Evolutionary conservation across 1,140 invertebrate species (phyloP).

Genomic region (Condylostylus longicornis): DNA sequence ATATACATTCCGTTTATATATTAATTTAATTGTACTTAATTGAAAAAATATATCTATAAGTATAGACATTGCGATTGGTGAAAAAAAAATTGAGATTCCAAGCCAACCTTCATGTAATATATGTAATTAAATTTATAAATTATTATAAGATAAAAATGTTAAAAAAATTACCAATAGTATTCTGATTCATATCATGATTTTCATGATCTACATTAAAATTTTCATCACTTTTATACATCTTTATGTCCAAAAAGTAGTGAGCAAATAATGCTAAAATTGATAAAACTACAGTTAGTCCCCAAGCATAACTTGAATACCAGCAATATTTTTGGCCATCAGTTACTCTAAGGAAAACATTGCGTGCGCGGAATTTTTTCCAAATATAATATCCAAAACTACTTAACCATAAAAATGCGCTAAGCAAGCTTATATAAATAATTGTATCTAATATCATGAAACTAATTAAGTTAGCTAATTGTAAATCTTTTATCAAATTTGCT

Average conservation of each 20-base stretch:
- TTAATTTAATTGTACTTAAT: conserved; percentile 58
- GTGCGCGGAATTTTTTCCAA: conserved; percentile 70
- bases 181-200: conserved; percentile 39
- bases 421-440: conserved; percentile 51
- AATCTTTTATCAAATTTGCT: conserved; percentile 45
- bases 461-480: too few species aligned
- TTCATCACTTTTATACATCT: conserved; percentile 37
- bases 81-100: conserved; percentile 63
- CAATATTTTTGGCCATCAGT: conserved; percentile 72
- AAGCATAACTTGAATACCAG: conserved; percentile 66
- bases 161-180: too few species aligned
- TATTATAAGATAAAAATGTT: background rate
- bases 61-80: conserved; percentile 59
- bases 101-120: conserved; percentile 67
- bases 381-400: conserved; percentile 71
- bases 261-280: conserved; percentile 57
- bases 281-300: conserved; percentile 54
- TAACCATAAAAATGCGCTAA: conserved; percentile 70
- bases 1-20: conserved; percentile 62
- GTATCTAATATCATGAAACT: conserved; percentile 44
- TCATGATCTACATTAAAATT: conserved; percentile 42
- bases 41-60: conserved; percentile 64
- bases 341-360: conserved; percentile 66
- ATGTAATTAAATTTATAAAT: conserved; percentile 4
- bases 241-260: conserved; percentile 61